Evolutionary conservation across 2,888 invertebrate species (phyloP).

Genomic region (Agapetus fuscipes): DNA sequence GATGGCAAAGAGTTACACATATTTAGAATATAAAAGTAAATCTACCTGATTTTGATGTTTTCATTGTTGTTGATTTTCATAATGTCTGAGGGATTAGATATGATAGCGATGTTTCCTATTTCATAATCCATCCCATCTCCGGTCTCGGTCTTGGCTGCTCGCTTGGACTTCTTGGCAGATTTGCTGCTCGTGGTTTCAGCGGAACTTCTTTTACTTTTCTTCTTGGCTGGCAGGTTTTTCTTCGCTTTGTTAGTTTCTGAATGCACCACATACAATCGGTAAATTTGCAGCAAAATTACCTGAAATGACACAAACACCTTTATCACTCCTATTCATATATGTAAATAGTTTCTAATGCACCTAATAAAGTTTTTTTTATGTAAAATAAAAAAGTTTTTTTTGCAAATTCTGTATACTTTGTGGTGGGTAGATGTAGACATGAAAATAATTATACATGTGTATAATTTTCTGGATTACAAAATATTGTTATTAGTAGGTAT

Average conservation of each 20-base stretch:
- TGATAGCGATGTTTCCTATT: conserved; percentile 43
- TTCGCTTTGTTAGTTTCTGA: conserved; percentile 49
- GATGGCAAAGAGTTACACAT: too few relatives aligned
- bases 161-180: conserved; percentile 29
- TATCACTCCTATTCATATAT: neutral
- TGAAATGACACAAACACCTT: conserved; percentile 47
- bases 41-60: conserved; percentile 17
- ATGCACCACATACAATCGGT: conserved; percentile 72
- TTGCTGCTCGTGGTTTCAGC: conserved; percentile 20
- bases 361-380: too few relatives aligned
- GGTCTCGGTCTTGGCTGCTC: conserved; percentile 31
- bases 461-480: too few relatives aligned
- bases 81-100: conserved; percentile 24
- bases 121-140: conserved; percentile 25
- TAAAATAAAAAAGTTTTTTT: too few relatives aligned
- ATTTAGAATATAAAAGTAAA: too few relatives aligned
- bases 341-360: neutral
- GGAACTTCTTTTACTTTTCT: conserved; percentile 20
- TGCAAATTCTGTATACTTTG: too few relatives aligned
- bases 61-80: conserved; percentile 15
- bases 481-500: too few relatives aligned
- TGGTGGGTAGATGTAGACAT: too few relatives aligned
- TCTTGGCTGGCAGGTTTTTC: conserved; percentile 26
- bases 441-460: too few relatives aligned
- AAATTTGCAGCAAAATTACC: conserved; percentile 80